phyloP scores from a whole-genome alignment of 2,797 vertebrate species.

The Lophotriccus pileatus region DNA sequence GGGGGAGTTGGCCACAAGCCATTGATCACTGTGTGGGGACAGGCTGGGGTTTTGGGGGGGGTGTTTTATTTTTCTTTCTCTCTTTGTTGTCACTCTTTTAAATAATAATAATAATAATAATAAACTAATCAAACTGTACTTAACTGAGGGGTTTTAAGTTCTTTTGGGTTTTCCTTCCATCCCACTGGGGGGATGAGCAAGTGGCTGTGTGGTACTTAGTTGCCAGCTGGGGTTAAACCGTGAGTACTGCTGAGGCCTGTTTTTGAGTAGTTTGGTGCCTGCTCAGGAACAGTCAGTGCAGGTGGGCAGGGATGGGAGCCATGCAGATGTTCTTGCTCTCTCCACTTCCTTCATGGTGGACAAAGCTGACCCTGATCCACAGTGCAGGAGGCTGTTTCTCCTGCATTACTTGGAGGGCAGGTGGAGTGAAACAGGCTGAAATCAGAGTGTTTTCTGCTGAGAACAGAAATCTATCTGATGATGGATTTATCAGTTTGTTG shows the following conservation, averaged over 20 bases:
- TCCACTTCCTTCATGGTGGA: fast-evolving
- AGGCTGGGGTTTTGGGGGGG: not conserved
- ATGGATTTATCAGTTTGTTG: not conserved
- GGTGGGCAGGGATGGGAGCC: not conserved
- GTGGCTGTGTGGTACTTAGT: fast-evolving
- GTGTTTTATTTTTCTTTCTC: not conserved
- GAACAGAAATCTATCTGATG: not conserved
- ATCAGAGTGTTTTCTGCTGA: not conserved
- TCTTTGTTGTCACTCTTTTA: not conserved
- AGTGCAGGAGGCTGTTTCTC: not conserved
- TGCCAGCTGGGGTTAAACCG: not conserved
- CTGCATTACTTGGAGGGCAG: too few species aligned
- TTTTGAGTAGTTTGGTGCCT: fast-evolving
- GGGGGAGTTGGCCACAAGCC: not conserved
- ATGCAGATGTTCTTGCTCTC: not conserved
- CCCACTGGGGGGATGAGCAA: fast-evolving
- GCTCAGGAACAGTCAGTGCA: fast-evolving
- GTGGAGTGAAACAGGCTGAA: not conserved
- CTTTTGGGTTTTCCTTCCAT: not conserved
- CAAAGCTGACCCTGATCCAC: not conserved
- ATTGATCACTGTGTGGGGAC: not conserved
- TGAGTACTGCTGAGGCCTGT: fast-evolving
- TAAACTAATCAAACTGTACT: too few species aligned
- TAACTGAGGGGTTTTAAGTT: not conserved
- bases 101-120: too few species aligned